Evolutionary conservation across 1,140 invertebrate genomes (phyloP).

Genomic region (Drosophila jambulina): DNA sequence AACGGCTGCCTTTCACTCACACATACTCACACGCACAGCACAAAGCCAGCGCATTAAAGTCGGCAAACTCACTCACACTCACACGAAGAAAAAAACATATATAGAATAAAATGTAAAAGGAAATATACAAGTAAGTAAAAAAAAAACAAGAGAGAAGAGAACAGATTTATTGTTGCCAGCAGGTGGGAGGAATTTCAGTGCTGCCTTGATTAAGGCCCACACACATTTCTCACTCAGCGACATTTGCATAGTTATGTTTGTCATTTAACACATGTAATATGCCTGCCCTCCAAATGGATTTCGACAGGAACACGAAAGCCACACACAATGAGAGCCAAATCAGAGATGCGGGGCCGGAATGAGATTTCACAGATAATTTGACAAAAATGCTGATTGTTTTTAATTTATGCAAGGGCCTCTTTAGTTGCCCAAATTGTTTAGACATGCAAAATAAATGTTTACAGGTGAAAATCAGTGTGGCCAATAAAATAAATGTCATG

Average conservation of each 20-base stretch:
- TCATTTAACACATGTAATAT: conserved; percentile 70
- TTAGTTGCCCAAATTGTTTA: conserved; percentile 21
- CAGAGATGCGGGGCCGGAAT: neutral
- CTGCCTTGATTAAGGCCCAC: conserved; percentile 68
- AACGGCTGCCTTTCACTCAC: conserved; percentile 45
- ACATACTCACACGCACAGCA: conserved; percentile 9
- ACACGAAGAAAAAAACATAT: neutral
- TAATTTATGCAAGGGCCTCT: conserved; percentile 30
- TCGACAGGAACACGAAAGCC: neutral
- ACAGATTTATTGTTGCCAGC: conserved; percentile 67
- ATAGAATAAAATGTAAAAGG: conserved; percentile 2
- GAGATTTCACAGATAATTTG: conserved; percentile 17
- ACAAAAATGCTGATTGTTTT: conserved; percentile 18
- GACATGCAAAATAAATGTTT: conserved; percentile 35
- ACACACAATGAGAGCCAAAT: neutral
- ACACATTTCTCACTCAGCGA: conserved; percentile 23
- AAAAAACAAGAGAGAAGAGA: conserved; percentile 10
- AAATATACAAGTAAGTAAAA: conserved; percentile 3
- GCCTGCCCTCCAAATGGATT: conserved; percentile 11
- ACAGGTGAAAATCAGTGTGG: conserved; percentile 22
- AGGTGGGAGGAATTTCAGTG: conserved; percentile 59
- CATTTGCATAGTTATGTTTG: conserved; percentile 70
- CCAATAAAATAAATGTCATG: conserved; percentile 19
- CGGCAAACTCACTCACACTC: conserved; percentile 20
- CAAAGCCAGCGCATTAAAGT: conserved; percentile 67